Evolutionary conservation across 2,888 invertebrate species (phyloP), one percentile per base, ranked within the genome.

Genomic region (Diaprepes abbreviatus): DNA sequence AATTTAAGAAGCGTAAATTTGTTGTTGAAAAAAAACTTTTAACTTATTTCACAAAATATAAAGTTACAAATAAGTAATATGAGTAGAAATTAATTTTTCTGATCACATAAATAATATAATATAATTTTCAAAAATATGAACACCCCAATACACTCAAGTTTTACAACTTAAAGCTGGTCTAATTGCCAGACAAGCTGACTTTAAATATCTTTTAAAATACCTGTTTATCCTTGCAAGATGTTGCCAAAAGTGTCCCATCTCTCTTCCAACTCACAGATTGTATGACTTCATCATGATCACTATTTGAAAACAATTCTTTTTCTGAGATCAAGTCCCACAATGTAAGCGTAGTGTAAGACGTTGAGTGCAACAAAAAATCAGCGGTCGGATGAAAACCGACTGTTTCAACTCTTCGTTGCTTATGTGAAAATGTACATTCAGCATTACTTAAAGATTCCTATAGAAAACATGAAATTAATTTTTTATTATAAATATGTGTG

Each of bases 331-430:
- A 88, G 83, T 98, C 97, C 91, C 94, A 96, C 31, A 98, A 84
- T 6, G 92, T 92, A 28, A 96, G 87, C 75, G 92, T 91, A 17
- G 92, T 92, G 54, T 91, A 92, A 0, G 94, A 93, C 0, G 95
- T 92, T 9, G 94, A 93, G 78, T 96, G 93, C 40, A 98, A 86
- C n/a, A 97, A 85, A 64, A 92, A 93, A 81, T 96, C 95, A 2
- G 96, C 96, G 6, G 92, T 91, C 0, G 97, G 96, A 84, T 97
- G 96, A 85, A 96, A 97, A 21, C 92, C 90, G 0, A 97, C 93
- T 24, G 93, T 94, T 84, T 97, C 97, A 0, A 97, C 93, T 65
- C 95, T 87, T 19, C 92, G 88, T 83, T 95, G 94, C 77, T 93
- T 92, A 79, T 93, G 92, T 0, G 93, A 93, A 77, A 95, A 89